phyloP scores from a whole-genome alignment of 1,140 invertebrate species.

The Aphelinus atriplicis region DNA sequence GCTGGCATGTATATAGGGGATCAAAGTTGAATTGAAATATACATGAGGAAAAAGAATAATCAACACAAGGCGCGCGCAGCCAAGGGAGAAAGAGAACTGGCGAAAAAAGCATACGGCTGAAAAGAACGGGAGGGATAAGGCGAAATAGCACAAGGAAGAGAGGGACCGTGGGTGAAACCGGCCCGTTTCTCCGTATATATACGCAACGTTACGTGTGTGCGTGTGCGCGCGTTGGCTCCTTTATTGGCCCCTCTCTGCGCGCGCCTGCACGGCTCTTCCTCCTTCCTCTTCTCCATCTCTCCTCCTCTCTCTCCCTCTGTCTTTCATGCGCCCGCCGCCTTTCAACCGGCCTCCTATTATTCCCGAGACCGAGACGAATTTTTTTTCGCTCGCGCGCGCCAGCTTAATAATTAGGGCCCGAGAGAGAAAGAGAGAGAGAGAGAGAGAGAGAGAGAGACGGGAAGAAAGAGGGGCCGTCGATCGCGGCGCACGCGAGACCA shows the following conservation, averaged over 20 bases:
- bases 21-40: too few species aligned
- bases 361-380: slow-evolving; percentile 25
- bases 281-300: slow-evolving; percentile 19
- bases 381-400: not conserved
- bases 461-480: not conserved
- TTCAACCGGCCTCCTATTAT: slow-evolving; percentile 25
- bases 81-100: too few species aligned
- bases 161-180: too few species aligned
- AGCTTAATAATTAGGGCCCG: not conserved
- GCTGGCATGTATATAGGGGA: too few species aligned
- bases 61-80: too few species aligned
- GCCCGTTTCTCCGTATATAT: slow-evolving; percentile 11
- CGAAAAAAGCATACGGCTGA: too few species aligned
- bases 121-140: too few species aligned
- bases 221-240: not conserved
- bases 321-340: slow-evolving; percentile 1
- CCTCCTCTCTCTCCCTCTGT: not conserved
- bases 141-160: too few species aligned
- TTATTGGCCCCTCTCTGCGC: slow-evolving; percentile 22
- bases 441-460: slow-evolving; percentile 4
- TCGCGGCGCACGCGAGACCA: not conserved
- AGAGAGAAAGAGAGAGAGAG: slow-evolving; percentile 3
- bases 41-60: too few species aligned
- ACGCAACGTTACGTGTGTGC: not conserved
- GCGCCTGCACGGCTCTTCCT: not conserved